Evolutionary conservation across 2,113 vertebrate species (phyloP).

Genomic region (Vulpes vulpes): DNA sequence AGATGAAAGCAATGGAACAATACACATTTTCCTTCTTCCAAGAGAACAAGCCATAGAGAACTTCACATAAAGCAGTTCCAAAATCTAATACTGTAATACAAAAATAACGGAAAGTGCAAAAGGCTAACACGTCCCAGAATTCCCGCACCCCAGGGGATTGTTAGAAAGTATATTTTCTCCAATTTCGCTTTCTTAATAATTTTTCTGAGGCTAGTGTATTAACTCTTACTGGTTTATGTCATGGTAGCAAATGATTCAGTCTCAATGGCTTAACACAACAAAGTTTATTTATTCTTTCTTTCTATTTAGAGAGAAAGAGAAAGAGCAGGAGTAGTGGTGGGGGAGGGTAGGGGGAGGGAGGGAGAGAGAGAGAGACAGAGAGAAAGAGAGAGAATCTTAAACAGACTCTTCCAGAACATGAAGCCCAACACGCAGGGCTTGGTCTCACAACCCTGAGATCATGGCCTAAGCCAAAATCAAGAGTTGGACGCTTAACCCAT

Average conservation of each 20-base stretch:
- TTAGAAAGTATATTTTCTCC: neutral
- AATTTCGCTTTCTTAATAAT: neutral
- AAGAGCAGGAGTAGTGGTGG: neutral
- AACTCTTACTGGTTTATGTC: neutral
- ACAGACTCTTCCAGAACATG: neutral
- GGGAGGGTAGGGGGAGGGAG: neutral
- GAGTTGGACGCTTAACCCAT: neutral
- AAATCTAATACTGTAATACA: neutral
- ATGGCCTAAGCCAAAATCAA: neutral
- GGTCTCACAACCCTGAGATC: neutral
- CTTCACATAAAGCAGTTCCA: neutral
- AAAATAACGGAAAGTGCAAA: neutral
- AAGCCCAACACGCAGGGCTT: neutral
- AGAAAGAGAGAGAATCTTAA: neutral
- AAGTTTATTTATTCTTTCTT: neutral
- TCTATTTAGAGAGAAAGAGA: neutral
- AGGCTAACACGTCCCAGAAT: neutral
- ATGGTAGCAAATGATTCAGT: neutral
- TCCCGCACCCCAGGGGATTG: neutral
- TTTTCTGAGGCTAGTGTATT: neutral
- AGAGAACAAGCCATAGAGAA: neutral
- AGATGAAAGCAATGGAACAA: conserved; percentile 12
- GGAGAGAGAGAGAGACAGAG: neutral
- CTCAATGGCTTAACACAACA: neutral
- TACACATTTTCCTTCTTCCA: neutral